Conservation (phyloP, 2,113 vertebrate genomes). For the Heterotilapia buettikoferi region DNA sequence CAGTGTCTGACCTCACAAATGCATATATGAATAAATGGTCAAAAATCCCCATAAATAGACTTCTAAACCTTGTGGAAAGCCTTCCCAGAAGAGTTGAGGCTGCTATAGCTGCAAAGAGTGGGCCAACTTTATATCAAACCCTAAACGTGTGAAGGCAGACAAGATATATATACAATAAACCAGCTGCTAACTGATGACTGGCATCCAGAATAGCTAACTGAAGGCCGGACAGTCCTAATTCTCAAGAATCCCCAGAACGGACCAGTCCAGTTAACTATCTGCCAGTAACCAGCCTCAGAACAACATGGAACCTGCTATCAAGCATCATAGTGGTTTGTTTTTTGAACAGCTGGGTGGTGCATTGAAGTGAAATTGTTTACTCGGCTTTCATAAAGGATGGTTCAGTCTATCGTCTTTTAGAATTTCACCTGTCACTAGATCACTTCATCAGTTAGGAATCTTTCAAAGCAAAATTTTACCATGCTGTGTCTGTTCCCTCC, state of each 20-base stretch:
- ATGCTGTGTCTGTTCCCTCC: not conserved
- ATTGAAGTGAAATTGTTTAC: not conserved
- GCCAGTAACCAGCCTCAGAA: not conserved
- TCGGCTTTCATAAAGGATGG: not conserved
- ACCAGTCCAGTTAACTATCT: not conserved
- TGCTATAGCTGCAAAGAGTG: not conserved
- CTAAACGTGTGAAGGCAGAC: not conserved
- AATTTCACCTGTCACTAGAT: not conserved
- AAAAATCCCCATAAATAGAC: not conserved
- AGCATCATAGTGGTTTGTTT: not conserved
- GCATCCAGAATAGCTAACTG: not conserved
- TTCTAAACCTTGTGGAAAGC: not conserved
- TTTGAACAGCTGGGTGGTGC: not conserved
- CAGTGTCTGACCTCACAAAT: not conserved
- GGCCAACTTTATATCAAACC: not conserved
- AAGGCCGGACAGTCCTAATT: not conserved
- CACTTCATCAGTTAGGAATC: not conserved
- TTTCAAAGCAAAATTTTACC: not conserved
- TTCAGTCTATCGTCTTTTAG: not conserved
- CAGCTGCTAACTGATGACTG: not conserved
- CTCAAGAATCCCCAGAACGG: not conserved
- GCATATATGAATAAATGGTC: not conserved
- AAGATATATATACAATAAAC: not conserved
- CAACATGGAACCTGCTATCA: not conserved
- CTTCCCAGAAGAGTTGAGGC: not conserved